These are phyloP conservation scores for Hirudinaria manillensis DNA, from an alignment of 2,888 invertebrate genomes.

Conservation along the genomic window DNA sequence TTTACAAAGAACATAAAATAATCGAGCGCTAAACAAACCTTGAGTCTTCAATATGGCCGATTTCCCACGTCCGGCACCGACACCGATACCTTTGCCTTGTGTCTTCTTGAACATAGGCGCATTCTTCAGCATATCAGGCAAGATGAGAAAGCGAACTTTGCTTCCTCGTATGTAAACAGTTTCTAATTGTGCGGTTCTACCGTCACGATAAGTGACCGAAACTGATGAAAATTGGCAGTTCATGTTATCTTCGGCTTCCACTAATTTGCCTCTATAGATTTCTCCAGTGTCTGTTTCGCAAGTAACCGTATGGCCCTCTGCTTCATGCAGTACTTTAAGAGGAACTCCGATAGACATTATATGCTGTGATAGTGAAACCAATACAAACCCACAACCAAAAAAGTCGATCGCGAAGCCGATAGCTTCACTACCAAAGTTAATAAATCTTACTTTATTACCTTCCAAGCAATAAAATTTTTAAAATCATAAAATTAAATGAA, in stretches of 20 bases:
- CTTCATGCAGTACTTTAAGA: slow-evolving; percentile 98
- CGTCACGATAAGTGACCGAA: slow-evolving; percentile 87
- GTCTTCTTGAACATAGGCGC: slow-evolving; percentile 98
- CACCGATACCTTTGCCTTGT: slow-evolving; percentile 63
- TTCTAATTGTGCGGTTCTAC: slow-evolving; percentile 83
- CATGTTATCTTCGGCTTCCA: slow-evolving; percentile 99
- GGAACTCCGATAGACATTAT: slow-evolving; percentile 97
- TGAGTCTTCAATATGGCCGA: slow-evolving; percentile 57
- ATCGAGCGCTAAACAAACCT: slow-evolving; percentile 40
- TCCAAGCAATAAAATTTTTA: too few relatives aligned
- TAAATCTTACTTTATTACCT: too few relatives aligned
- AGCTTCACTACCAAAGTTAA: too few relatives aligned
- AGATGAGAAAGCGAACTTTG: slow-evolving; percentile 86
- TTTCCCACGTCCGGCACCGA: slow-evolving; percentile 55
- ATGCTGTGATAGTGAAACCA: not conserved
- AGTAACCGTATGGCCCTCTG: slow-evolving; percentile 96
- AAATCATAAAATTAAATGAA: too few relatives aligned
- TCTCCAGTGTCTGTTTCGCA: slow-evolving; percentile 97
- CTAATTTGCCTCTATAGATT: slow-evolving; percentile 89
- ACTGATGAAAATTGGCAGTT: slow-evolving; percentile 92
- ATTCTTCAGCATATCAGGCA: slow-evolving; percentile 95
- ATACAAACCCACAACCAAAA: too few relatives aligned
- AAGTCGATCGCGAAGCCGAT: too few relatives aligned
- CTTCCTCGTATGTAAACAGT: slow-evolving; percentile 97
- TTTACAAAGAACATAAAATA: not conserved